Base-by-base conservation (phyloP, 2,797 vertebrate genomes). In the Rhynchotus rufescens region DNA sequence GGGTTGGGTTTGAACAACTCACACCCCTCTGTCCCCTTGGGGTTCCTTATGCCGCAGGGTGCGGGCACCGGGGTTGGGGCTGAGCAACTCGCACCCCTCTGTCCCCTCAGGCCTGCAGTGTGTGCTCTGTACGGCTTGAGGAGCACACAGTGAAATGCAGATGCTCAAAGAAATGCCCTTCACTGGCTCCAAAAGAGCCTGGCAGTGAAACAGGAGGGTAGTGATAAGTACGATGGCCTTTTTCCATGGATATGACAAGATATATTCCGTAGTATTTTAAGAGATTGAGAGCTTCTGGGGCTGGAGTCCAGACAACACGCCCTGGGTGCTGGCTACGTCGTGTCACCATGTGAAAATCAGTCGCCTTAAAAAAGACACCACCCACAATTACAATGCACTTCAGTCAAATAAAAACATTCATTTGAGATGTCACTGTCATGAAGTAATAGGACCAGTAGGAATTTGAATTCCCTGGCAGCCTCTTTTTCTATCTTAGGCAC, bases 231-330 rank as follows among this genome's bases (percentile, higher is more conserved):
- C 65, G 56, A 91, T 89, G 92, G 84, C 92, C 84, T 40, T 71
- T 92, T 95, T 93, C 89, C 88, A 79, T 84, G 74, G 90, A 68
- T 96, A 89, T 86, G 90, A 93, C 89, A 93, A 87, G 86, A 94
- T 79, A 69, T 87, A 87, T 94, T 87, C 89, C 7, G 3, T 88
- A 51, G 61, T 88, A 77, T 83, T 94, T 84, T 90, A 94, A 93
- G 64, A 89, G 88, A 94, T 78, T 94, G 84, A 79, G 88, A 84
- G 76, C 64, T 94, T 52, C 64, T 85, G 74, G 69, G 21, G 49
- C 80, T 89, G 82, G 74, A 90, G 80, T 81, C 60, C 90, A 90
- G 73, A 78, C 86, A 87, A 20, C 54, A 44, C 66, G 80, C 47
- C 90, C 86, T 90, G 2, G 2, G 60, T 78, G 85, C 74, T 85